phyloP scores from a whole-genome alignment of 1,140 invertebrate genomes.

The Acromyrmex charruanus region DNA sequence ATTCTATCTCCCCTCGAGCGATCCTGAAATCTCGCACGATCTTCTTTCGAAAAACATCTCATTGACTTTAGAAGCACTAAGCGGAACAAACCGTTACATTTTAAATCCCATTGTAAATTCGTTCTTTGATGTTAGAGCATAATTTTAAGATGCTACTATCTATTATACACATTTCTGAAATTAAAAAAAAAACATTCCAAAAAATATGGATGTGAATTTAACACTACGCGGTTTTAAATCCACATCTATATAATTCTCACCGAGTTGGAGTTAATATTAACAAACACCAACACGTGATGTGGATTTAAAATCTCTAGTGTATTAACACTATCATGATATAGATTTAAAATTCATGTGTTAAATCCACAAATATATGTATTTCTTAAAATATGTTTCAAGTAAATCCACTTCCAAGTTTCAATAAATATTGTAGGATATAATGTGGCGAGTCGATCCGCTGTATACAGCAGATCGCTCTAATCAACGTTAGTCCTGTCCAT shows the following conservation, averaged over 20 bases:
- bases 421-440: not conserved
- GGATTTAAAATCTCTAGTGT: too few species aligned
- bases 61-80: not conserved
- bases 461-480: conserved; percentile 12
- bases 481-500: conserved; percentile 33
- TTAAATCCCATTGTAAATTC: not conserved
- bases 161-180: not conserved
- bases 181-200: too few species aligned
- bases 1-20: conserved; percentile 19
- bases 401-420: not conserved
- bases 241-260: too few species aligned
- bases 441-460: conserved; percentile 12
- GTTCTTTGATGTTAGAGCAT: not conserved
- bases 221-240: too few species aligned
- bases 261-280: too few species aligned
- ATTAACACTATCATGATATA: too few species aligned
- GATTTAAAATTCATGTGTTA: too few species aligned
- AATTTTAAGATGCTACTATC: not conserved
- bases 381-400: not conserved
- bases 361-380: too few species aligned
- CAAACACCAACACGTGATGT: too few species aligned
- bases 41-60: conserved; percentile 36
- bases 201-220: too few species aligned
- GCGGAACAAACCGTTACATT: not conserved
- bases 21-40: conserved; percentile 34